Base-by-base conservation (phyloP, 2,888 invertebrate genomes). In the Smittia sp. region DNA sequence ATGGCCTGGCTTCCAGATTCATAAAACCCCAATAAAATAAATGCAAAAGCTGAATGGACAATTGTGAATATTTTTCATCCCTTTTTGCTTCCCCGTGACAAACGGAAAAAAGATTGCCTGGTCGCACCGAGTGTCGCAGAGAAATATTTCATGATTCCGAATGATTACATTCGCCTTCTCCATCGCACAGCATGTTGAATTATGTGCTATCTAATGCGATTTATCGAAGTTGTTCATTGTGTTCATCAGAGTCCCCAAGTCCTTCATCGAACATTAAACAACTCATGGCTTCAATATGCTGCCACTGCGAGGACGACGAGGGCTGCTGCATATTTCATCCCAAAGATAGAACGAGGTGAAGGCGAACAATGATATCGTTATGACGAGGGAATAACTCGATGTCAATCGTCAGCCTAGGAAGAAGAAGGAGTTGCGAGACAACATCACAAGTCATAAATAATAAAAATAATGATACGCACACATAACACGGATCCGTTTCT, bases 181-280 rank as follows among this genome's bases (percentile, higher is more conserved):
- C 15, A 15, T 46, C 15, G 46, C 15, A 13, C 15, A n/a, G 46
- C 46, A 46, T 68, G 24, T 18, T 68, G 52, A 68, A 68, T 68
- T 46, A 68, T 52, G 68, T 22, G 46, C 68, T 46, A 46, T 68
- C 68, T 68, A 68, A 68, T 68, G 68, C 68, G 68, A 68, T 46
- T 68, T 68, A 46, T 68, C 27, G 46, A 24, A 27, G 39, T 39
- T 67, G 22, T 39, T 39, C 46, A 46, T 46, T 46, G 46, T 46
- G 46, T 46, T 46, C 46, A 46, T 46, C 46, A 46, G 13, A 11
- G 46, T 46, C 11, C 20, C 39, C 15, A 46, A 68, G 46, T 46
- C 32, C 15, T 68, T 46, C 46, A 52, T 68, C 22, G 9, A 68
- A 68, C 39, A 68, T 24, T 68, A 68, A 68, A 68, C 9, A 46